These are phyloP conservation scores for Habropoda laboriosa DNA, from an alignment of 1,140 invertebrate species.

Conservation along the genomic window DNA sequence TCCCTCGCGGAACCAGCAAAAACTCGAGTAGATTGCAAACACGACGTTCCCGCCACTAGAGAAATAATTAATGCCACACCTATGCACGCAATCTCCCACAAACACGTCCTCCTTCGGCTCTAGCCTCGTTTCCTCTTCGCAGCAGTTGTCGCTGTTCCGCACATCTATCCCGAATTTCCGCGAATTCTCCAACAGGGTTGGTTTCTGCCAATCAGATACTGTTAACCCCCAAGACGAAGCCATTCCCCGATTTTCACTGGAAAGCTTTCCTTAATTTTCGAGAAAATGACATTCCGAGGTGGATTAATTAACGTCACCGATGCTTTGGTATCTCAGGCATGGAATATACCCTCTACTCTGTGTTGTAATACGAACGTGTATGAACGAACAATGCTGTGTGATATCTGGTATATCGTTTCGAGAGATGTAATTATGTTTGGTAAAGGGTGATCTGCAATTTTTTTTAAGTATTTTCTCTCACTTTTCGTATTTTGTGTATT, in stretches of 20 bases:
- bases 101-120: neutral
- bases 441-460: no score
- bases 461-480: no score
- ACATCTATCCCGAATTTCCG: neutral
- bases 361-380: no score
- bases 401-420: no score
- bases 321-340: no score
- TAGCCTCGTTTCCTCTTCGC: neutral
- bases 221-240: constrained; percentile 7
- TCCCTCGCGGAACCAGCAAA: constrained; percentile 32
- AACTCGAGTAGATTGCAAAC: constrained; percentile 68
- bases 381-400: no score
- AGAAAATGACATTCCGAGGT: neutral
- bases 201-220: neutral
- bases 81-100: constrained; percentile 13
- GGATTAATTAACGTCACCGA: neutral
- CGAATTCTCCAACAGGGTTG: no score
- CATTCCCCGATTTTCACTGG: constrained; percentile 6
- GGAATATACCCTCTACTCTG: no score
- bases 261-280: neutral
- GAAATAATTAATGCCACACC: constrained; percentile 65
- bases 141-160: neutral
- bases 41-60: constrained; percentile 49
- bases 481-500: no score
- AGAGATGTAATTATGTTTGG: no score